A percentile compares a stretch with the other conserved stretches of the same genome.
Conservation (phyloP, 1,140 invertebrate genomes). For the Latrodectus geometricus region DNA sequence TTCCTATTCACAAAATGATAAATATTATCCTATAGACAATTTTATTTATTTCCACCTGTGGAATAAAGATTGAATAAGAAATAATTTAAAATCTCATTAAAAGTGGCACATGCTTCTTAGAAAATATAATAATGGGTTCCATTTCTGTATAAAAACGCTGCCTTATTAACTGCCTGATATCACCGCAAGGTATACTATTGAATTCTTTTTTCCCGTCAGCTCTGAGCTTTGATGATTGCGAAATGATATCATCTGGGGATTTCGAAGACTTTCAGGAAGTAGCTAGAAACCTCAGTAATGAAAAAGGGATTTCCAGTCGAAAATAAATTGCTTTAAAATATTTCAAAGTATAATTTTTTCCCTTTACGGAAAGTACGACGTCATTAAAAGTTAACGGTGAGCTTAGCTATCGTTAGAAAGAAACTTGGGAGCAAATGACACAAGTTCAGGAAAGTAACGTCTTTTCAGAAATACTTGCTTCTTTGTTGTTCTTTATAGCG, state of each 20-base stretch:
- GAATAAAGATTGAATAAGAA: no score
- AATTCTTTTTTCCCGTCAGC: no score
- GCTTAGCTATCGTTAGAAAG: conserved; percentile 43
- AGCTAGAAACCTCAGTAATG: not conserved
- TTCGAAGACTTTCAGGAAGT: not conserved
- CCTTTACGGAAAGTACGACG: not conserved
- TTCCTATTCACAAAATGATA: no score
- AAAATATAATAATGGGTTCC: no score
- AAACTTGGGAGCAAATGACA: conserved; percentile 48
- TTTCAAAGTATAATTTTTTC: conserved; percentile 15
- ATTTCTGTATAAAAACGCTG: no score
- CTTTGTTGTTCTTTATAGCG: conserved; percentile 54
- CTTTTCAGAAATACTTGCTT: conserved; percentile 45
- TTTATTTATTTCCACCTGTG: no score
- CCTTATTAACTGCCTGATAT: no score
- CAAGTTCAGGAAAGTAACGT: conserved; percentile 54
- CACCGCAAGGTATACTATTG: no score
- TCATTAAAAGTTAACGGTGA: conserved; percentile 48
- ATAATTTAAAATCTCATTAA: no score
- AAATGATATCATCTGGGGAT: not conserved
- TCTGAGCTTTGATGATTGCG: no score
- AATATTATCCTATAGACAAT: no score
- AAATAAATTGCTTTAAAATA: conserved; percentile 51
- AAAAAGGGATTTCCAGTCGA: conserved; percentile 23
- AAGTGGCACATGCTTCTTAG: no score